These are phyloP conservation scores for Neoseiulus cucumeris DNA, from an alignment of 1,140 invertebrate genomes.

Conservation along the genomic window DNA sequence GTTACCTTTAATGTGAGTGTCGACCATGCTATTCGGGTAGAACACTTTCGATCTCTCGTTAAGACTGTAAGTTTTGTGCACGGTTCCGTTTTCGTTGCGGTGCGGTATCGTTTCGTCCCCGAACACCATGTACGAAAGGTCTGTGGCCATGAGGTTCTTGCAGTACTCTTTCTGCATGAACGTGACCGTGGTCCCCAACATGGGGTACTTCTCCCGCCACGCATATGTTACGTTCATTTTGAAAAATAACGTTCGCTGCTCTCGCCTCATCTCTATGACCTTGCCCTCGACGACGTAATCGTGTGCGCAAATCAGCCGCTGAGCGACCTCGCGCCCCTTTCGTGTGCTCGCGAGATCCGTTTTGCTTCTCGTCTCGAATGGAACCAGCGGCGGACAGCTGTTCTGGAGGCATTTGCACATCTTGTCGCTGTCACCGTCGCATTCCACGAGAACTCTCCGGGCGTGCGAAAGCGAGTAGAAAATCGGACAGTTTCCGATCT, in stretches of 20 bases:
- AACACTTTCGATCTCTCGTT: background rate
- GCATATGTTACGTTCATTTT: background rate
- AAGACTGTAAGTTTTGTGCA: background rate
- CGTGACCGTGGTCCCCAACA: background rate
- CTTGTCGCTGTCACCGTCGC: background rate
- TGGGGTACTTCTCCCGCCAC: background rate
- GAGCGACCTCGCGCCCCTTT: background rate
- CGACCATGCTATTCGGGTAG: background rate
- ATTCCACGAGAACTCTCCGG: background rate
- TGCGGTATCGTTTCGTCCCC: background rate
- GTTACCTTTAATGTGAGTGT: background rate
- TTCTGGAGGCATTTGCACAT: slow-evolving; percentile 2
- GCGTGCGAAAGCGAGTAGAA: background rate
- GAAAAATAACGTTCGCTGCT: background rate
- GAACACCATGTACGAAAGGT: background rate
- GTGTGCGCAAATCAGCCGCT: background rate
- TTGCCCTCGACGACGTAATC: background rate
- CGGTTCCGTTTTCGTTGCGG: background rate
- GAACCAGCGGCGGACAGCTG: background rate
- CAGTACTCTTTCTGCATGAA: background rate
- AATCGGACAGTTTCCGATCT: background rate
- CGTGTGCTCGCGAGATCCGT: background rate
- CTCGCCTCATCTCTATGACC: background rate
- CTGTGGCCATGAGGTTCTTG: background rate
- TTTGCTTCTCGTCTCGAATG: background rate